Base-by-base conservation (phyloP, 2,888 invertebrate species). In the Rhagonycha lutea region DNA sequence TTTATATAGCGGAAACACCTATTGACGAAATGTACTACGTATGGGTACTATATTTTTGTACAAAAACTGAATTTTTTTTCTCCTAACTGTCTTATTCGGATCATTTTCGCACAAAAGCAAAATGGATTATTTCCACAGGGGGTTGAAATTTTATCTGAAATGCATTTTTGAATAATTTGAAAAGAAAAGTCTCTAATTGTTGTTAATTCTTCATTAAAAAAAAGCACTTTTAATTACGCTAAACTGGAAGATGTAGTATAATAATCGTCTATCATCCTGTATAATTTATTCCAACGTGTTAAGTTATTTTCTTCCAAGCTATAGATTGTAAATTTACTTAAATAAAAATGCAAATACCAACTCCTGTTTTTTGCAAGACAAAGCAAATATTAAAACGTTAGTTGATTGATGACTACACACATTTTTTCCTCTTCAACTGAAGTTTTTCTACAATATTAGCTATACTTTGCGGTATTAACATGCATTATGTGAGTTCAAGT, bases 401-500 rank as follows among this genome's bases (percentile, higher is more conserved):
- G 47, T 47, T 47, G 47, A 47, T 47, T 47, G 47, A 47, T 47
- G 47, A 47, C 47, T 47, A 47, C 47, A 47, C 47, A 47, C 47
- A 47, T 47, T 47, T 47, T 47, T 47, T n/a, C 47, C 47, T 47
- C 47, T 47, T 47, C 47, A 47, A 47, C 47, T 47, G 47, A 47
- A 47, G 47, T 47, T 47, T 47, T 47, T 47, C 47, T 47, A n/a
- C 47, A n/a, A 47, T 62, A 70, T 61, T 70, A 69, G 70, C 70
- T 65, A 29, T 71, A 65, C 47, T 71, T 71, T 32, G 23, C 23
- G 65, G 29, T 47, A 71, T 63, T 65, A 24, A 71, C 71, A 47
- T 14, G 65, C 47, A 29, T 71, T 63, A 65, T 65, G 29, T 65
- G 47, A 71, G 32, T 24, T 65, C 47, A 47, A 71, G 71, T 71